phyloP scores from a whole-genome alignment of 2,113 vertebrate genomes.

The Colius striatus region DNA sequence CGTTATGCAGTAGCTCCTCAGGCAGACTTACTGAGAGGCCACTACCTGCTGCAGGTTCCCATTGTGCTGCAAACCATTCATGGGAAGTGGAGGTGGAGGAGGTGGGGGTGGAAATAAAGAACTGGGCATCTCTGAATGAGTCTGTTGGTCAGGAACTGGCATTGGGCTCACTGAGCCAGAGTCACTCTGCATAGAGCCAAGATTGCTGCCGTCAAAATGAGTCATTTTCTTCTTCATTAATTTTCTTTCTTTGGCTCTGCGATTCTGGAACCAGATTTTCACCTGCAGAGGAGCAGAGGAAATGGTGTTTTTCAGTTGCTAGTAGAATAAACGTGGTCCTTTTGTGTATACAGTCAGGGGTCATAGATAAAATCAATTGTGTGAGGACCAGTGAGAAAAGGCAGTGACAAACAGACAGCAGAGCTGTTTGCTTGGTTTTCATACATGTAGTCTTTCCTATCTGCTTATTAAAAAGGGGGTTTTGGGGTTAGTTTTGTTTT shows the following conservation, averaged over 20 bases:
- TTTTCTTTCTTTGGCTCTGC: conserved; percentile 91
- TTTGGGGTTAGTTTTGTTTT: neutral
- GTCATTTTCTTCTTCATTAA: conserved; percentile 94
- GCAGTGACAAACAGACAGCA: neutral
- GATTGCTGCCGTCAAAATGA: conserved; percentile 83
- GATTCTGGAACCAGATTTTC: conserved; percentile 96
- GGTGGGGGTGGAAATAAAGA: conserved; percentile 79
- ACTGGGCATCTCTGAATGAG: conserved; percentile 59
- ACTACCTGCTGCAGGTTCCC: conserved; percentile 87
- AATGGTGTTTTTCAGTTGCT: neutral
- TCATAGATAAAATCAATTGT: neutral
- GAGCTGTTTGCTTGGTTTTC: neutral
- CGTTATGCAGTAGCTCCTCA: neutral
- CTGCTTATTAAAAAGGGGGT: neutral
- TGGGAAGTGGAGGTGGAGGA: conserved; percentile 29
- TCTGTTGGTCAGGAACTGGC: conserved; percentile 79
- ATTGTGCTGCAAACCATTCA: conserved; percentile 82
- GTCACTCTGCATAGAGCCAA: conserved; percentile 90
- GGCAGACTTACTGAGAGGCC: conserved; percentile 72
- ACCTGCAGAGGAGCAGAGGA: conserved; percentile 76
- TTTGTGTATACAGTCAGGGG: neutral
- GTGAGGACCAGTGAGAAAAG: neutral
- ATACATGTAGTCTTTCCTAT: neutral
- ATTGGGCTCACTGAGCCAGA: conserved; percentile 89
- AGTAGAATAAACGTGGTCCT: neutral